These are phyloP conservation scores for Eucidaris tribuloides DNA, from an alignment of 35 echinoderm and acorn worm genomes.

Conservation along the genomic window DNA sequence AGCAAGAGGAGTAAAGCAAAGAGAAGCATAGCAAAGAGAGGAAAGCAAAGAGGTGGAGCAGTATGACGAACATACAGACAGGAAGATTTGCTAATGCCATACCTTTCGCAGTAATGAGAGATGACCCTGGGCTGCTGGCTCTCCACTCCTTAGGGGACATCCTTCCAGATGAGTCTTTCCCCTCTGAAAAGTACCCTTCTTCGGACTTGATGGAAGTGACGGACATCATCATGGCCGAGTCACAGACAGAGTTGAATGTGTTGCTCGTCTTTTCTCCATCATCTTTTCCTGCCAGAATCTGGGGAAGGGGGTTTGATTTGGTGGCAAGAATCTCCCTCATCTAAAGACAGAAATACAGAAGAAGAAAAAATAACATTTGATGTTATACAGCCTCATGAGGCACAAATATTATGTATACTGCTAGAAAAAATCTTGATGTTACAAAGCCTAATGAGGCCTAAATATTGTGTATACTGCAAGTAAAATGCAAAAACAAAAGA, in stretches of 20 bases:
- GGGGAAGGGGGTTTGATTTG: background rate
- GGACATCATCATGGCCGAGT: no score
- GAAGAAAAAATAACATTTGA: background rate
- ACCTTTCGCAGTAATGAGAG: constrained; percentile 1
- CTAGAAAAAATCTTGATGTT: background rate
- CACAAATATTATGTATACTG: background rate
- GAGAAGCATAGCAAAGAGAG: background rate
- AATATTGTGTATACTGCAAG: background rate
- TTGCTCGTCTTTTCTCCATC: background rate
- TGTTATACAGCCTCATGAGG: background rate
- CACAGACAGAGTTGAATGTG: background rate
- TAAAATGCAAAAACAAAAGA: background rate
- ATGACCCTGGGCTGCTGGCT: constrained; percentile 8
- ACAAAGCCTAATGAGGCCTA: background rate
- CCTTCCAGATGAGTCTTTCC: constrained; percentile 25
- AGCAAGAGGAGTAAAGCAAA: background rate
- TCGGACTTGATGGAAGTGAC: background rate
- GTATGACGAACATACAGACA: background rate
- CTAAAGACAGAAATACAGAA: background rate
- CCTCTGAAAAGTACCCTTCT: constrained; percentile 26
- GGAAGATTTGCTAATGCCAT: background rate
- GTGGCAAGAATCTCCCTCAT: background rate
- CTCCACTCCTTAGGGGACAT: constrained; percentile 20
- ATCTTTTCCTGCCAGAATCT: background rate
- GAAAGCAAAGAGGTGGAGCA: background rate